A percentile compares a stretch with the other conserved stretches of the same genome.
Evolutionary conservation across 2,113 vertebrate genomes (phyloP).

Genomic region (Anoura caudifer): DNA sequence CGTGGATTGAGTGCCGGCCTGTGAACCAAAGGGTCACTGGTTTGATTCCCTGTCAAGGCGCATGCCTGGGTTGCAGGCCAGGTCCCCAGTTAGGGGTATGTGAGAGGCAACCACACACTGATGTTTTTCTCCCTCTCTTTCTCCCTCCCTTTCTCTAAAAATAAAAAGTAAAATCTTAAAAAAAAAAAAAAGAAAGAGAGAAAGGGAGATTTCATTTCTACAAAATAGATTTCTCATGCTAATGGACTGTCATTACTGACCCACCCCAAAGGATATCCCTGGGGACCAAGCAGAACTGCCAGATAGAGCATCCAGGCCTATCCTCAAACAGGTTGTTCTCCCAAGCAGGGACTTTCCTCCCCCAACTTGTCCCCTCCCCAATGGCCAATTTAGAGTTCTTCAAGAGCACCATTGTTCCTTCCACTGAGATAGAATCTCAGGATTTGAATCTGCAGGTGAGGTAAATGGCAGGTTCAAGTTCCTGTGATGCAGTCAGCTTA

Average conservation of each 20-base stretch:
- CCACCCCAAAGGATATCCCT: not conserved
- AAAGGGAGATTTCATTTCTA: not conserved
- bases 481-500: not conserved
- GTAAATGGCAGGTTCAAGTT: not conserved
- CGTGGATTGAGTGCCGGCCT: no score
- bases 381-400: not conserved
- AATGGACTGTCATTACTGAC: not conserved
- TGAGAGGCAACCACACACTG: no score
- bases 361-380: not conserved
- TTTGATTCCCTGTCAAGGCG: no score
- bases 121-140: no score
- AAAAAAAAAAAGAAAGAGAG: no score
- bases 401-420: not conserved
- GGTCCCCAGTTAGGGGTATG: no score
- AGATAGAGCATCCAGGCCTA: not conserved
- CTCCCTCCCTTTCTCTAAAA: no score
- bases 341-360: not conserved
- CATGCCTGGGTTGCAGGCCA: no score
- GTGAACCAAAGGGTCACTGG: no score
- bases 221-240: constrained; percentile 7
- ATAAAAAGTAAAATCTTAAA: no score
- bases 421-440: not conserved
- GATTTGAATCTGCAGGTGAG: not conserved
- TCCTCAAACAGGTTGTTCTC: not conserved
- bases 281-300: not conserved